These are phyloP conservation scores for Melanaphis sacchari DNA, from an alignment of 1,140 invertebrate genomes.

Conservation along the genomic window DNA sequence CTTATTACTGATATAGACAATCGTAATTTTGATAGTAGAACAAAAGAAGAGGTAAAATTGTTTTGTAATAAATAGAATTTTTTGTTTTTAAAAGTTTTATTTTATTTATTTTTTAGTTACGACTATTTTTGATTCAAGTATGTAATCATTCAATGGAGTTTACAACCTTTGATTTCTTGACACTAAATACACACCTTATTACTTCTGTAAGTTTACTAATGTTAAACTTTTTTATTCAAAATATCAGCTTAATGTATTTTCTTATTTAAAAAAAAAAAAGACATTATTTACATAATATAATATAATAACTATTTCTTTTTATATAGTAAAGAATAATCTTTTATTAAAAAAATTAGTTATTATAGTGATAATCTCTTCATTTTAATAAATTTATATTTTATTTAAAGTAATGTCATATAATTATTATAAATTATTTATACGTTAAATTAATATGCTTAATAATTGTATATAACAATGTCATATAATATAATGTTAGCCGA, in stretches of 20 bases:
- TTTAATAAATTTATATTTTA: not conserved
- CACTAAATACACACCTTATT: not conserved
- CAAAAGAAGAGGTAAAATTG: slow-evolving; percentile 20
- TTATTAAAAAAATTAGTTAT: not conserved
- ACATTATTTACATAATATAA: not conserved
- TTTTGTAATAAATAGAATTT: not conserved
- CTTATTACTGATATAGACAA: not conserved
- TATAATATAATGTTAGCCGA: not conserved
- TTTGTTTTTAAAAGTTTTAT: not conserved
- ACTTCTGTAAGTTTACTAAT: not conserved
- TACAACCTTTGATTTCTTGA: not conserved
- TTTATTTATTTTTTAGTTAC: not conserved
- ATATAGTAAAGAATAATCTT: not conserved
- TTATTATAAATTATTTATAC: not conserved
- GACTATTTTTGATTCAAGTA: not conserved
- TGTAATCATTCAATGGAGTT: not conserved
- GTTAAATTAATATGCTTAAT: not conserved
- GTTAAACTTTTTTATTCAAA: not conserved
- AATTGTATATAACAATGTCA: not conserved
- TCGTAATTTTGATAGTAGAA: not conserved
- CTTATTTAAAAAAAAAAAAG: too few species aligned
- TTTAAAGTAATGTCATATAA: not conserved
- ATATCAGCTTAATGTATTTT: not conserved
- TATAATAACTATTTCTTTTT: not conserved
- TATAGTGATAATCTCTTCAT: not conserved